These are phyloP conservation scores for Ataeniobius toweri DNA, from an alignment of 2,797 vertebrate genomes.

Conservation along the genomic window DNA sequence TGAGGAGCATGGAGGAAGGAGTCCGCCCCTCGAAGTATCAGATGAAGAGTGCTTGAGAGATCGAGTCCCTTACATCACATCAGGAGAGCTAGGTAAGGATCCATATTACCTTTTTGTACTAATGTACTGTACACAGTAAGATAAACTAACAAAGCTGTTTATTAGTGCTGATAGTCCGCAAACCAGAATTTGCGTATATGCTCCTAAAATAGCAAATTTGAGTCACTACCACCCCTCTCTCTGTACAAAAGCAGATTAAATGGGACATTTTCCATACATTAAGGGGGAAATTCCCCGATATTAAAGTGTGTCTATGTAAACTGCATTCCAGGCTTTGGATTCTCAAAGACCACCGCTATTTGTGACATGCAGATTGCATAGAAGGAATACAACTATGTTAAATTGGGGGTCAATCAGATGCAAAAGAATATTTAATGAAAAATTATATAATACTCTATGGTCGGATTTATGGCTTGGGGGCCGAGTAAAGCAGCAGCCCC, in stretches of 20 bases:
- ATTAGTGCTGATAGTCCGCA: background rate
- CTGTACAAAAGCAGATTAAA: background rate
- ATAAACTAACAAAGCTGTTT: background rate
- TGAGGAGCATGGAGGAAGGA: slow-evolving; percentile 89
- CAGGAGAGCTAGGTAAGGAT: slow-evolving; percentile 88
- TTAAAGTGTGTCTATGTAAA: background rate
- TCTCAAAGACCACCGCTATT: background rate
- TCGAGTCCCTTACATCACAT: slow-evolving; percentile 81
- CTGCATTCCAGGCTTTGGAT: background rate
- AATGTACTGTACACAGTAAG: background rate
- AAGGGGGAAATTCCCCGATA: too few species aligned
- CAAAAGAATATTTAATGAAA: background rate
- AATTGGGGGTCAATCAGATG: background rate
- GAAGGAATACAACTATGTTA: background rate
- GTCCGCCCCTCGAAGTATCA: slow-evolving; percentile 94
- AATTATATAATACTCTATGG: background rate
- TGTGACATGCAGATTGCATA: background rate
- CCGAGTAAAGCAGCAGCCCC: background rate
- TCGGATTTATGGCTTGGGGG: background rate
- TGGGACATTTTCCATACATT: background rate
- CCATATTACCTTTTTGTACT: background rate
- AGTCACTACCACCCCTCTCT: background rate
- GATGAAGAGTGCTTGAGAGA: slow-evolving; percentile 91
- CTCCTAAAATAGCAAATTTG: background rate
- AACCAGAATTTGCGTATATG: background rate